Conservation (phyloP, 2,888 invertebrate species). For the Caenorhabditis panamensis region DNA sequence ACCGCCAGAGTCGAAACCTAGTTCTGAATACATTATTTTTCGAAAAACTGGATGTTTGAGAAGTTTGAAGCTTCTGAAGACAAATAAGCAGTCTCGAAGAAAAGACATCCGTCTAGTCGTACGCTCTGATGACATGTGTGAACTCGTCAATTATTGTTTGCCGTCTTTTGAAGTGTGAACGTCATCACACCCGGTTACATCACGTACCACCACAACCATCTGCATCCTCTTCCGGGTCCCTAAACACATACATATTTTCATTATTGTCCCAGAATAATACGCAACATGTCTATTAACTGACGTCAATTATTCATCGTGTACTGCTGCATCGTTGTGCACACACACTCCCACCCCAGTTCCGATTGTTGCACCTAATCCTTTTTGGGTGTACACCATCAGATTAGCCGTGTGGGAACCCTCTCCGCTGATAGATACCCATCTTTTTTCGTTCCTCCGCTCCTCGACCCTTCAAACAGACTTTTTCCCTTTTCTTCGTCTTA, state of each 20-base stretch:
- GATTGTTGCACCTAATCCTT: constrained; percentile 24
- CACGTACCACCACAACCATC: neutral
- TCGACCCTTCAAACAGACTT: neutral
- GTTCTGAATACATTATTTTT: neutral
- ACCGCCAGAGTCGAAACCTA: constrained; percentile 1
- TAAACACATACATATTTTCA: neutral
- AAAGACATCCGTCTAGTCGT: no score
- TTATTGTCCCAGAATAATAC: neutral
- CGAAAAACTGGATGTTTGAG: neutral
- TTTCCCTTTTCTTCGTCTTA: constrained; percentile 10
- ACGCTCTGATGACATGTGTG: no score
- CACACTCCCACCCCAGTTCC: neutral
- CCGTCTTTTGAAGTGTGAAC: neutral
- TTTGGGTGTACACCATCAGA: constrained; percentile 42
- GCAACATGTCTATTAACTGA: constrained; percentile 22
- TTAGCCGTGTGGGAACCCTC: constrained; percentile 33
- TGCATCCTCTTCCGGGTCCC: neutral
- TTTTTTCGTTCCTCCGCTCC: constrained; percentile 13
- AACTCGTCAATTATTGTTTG: neutral
- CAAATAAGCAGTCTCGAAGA: no score
- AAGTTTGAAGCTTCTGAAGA: no score
- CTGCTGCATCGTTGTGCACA: constrained; percentile 33
- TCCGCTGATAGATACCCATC: constrained; percentile 45
- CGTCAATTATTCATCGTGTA: constrained; percentile 39
- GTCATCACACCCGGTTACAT: neutral